phyloP scores from a whole-genome alignment of 2,113 vertebrate species.

The Merops nubicus region DNA sequence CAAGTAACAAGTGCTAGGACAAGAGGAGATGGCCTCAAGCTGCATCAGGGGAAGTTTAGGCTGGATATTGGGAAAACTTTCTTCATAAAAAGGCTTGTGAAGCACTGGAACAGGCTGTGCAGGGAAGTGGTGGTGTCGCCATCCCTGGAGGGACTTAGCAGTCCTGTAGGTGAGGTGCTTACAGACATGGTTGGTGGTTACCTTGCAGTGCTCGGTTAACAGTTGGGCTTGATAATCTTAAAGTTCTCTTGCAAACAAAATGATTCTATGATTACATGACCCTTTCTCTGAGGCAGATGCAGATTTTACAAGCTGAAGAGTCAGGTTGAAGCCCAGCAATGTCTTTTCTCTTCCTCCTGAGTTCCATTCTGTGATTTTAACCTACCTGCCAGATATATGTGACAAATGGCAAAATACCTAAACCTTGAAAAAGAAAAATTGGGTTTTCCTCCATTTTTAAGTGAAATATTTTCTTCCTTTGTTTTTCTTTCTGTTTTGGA shows the following conservation, averaged over 20 bases:
- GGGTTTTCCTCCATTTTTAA: neutral
- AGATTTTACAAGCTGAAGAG: neutral
- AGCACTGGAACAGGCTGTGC: neutral
- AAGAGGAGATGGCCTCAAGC: neutral
- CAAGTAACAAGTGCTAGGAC: neutral
- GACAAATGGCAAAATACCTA: neutral
- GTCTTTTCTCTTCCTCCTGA: neutral
- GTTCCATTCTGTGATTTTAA: neutral
- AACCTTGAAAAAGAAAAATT: neutral
- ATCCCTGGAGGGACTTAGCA: neutral
- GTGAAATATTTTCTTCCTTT: neutral
- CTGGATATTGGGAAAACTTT: neutral
- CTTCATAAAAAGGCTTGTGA: neutral
- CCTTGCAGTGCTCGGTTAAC: neutral
- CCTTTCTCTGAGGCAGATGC: neutral
- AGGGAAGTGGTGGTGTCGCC: too few relatives aligned
- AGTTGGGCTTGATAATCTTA: neutral
- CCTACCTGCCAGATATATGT: neutral
- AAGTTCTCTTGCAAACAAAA: neutral
- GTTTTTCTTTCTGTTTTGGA: neutral
- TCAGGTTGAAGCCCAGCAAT: neutral
- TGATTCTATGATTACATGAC: neutral
- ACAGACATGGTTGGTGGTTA: neutral
- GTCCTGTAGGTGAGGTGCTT: accelerated
- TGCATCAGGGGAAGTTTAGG: neutral